phyloP scores from a whole-genome alignment of 30 jellyfish, hydroid and myxozoan genomes.

The Aurelia aurita complex sp. Pacific region DNA sequence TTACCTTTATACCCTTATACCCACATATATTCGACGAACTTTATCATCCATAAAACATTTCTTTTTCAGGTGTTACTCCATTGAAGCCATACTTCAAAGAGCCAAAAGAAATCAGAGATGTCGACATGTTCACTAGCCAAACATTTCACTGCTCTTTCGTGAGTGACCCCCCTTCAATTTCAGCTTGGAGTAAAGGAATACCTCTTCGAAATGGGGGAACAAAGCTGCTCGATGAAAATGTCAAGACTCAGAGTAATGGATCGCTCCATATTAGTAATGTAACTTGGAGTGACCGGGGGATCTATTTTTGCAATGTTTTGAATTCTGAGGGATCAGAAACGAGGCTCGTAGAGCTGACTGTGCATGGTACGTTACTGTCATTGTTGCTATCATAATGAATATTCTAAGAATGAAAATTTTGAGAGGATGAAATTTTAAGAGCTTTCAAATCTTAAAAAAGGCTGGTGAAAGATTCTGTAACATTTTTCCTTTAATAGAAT shows the following conservation, averaged over 20 bases:
- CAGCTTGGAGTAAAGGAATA: slow-evolving; percentile 52
- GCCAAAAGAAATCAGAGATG: slow-evolving; percentile 21
- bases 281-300: slow-evolving; percentile 86
- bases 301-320: slow-evolving; percentile 80
- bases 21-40: not conserved
- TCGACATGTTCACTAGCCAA: slow-evolving; percentile 55
- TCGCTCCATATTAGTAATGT: slow-evolving; percentile 51
- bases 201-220: slow-evolving; percentile 46
- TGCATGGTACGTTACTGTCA: slow-evolving; percentile 61
- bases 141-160: slow-evolving; percentile 26
- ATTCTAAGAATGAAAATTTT: too few species aligned
- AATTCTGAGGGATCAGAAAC: slow-evolving; percentile 77
- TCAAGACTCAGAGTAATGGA: slow-evolving; percentile 22
- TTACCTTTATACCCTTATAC: too few species aligned
- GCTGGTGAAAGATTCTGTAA: too few species aligned
- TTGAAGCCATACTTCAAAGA: slow-evolving; percentile 59
- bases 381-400: too few species aligned
- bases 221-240: slow-evolving; percentile 15
- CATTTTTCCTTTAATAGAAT: too few species aligned
- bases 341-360: slow-evolving; percentile 58
- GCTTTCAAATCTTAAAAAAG: too few species aligned
- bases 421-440: too few species aligned
- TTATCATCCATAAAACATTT: not conserved
- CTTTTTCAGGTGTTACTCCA: slow-evolving; percentile 50
- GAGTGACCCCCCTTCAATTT: slow-evolving; percentile 68